Evolutionary conservation across 2,888 invertebrate species (phyloP).

Genomic region (Oasisia sp.): DNA sequence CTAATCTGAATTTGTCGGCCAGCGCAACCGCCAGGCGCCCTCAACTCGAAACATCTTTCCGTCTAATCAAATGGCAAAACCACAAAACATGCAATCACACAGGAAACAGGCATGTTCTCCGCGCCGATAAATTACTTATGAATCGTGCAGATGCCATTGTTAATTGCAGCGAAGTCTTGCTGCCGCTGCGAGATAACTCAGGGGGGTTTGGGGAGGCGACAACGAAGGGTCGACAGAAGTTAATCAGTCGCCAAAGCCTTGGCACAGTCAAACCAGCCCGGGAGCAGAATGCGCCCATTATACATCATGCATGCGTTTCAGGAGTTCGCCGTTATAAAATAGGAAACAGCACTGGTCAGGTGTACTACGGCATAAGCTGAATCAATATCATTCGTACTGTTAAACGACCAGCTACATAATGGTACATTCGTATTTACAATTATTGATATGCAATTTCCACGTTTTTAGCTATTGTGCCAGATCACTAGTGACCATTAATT

Average conservation of each 20-base stretch:
- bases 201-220: background rate
- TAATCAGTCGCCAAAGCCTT: background rate
- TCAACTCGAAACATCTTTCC: background rate
- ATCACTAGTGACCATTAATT: background rate
- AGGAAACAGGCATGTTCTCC: background rate
- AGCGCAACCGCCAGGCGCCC: background rate
- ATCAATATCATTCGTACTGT: background rate
- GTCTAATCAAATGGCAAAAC: background rate
- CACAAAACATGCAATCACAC: constrained; percentile 10
- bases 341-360: background rate
- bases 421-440: background rate
- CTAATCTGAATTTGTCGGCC: background rate
- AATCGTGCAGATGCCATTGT: background rate
- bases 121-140: background rate
- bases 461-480: background rate
- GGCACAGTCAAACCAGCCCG: background rate
- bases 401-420: background rate
- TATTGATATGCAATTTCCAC: background rate
- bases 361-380: background rate
- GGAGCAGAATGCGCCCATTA: background rate
- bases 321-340: background rate
- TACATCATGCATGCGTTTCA: background rate
- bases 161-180: background rate
- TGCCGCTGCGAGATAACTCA: background rate
- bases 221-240: background rate